phyloP scores from a whole-genome alignment of 2,797 vertebrate genomes.

The Malacoctenus gilli region DNA sequence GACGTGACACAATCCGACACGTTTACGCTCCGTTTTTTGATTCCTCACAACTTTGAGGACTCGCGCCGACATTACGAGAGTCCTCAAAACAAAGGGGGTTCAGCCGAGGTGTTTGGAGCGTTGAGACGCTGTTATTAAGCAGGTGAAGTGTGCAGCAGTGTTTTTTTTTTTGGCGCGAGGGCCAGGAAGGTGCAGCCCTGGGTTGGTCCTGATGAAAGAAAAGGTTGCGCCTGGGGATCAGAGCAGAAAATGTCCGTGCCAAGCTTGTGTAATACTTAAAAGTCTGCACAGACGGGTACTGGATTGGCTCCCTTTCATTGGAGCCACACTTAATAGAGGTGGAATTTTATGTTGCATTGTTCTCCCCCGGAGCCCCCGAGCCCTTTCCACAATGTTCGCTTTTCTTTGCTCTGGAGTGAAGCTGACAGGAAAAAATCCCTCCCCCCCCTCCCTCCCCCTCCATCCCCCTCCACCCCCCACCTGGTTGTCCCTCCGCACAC shows the following conservation, averaged over 20 bases:
- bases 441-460: conserved; percentile 5
- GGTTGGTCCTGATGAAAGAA: conserved; percentile 80
- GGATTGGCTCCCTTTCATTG: conserved; percentile 78
- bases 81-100: no score
- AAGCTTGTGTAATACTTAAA: conserved; percentile 85
- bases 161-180: conserved; percentile 14
- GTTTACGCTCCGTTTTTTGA: not conserved
- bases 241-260: conserved; percentile 71
- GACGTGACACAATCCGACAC: no score
- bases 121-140: conserved; percentile 24
- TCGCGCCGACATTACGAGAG: no score
- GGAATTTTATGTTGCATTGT: conserved; percentile 83
- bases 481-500: conserved; percentile 45
- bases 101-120: conserved; percentile 27
- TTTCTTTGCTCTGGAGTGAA: conserved; percentile 67
- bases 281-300: conserved; percentile 83
- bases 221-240: conserved; percentile 58
- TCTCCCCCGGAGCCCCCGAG: conserved; percentile 73
- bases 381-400: conserved; percentile 63
- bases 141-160: conserved; percentile 9
- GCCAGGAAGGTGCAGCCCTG: conserved; percentile 58
- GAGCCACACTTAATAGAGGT: conserved; percentile 84
- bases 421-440: conserved; percentile 64
- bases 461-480: conserved; percentile 22
- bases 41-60: conserved; percentile 20